Conservation (phyloP, 2,113 vertebrate species). For the Gallinago media region DNA sequence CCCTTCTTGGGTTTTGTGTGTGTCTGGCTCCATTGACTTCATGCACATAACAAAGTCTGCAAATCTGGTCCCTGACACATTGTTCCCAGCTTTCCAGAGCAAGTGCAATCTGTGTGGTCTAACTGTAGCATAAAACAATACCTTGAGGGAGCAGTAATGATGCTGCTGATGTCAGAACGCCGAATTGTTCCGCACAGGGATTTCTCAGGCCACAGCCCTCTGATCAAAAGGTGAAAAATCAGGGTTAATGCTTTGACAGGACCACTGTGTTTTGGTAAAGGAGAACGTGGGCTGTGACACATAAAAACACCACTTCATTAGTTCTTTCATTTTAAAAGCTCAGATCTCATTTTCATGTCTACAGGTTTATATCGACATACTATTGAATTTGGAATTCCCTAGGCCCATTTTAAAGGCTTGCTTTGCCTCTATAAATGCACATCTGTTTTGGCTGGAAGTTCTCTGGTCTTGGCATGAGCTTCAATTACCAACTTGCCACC, state of each 20-base stretch:
- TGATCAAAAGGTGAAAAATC: neutral
- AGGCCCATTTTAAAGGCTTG: neutral
- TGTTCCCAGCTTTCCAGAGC: neutral
- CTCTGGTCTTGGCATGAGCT: neutral
- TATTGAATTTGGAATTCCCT: neutral
- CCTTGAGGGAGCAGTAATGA: neutral
- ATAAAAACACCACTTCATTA: neutral
- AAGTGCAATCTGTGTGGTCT: neutral
- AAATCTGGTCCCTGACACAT: neutral
- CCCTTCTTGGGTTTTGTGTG: neutral
- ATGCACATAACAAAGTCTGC: neutral
- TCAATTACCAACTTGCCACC: slow-evolving; percentile 2
- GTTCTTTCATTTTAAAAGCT: neutral
- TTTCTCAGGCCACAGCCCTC: neutral
- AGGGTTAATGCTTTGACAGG: neutral
- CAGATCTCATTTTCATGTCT: neutral
- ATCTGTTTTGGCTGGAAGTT: slow-evolving; percentile 17
- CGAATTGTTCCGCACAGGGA: accelerated
- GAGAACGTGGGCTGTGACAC: neutral
- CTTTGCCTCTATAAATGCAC: slow-evolving; percentile 12
- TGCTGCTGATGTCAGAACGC: neutral
- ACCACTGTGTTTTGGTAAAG: neutral
- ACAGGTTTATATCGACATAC: neutral
- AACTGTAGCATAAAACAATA: neutral
- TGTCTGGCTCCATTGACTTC: neutral